A percentile compares a stretch with the other conserved stretches of the same genome.
phyloP scores from a whole-genome alignment of 1,140 invertebrate species.

The Trissolcus basalis region DNA sequence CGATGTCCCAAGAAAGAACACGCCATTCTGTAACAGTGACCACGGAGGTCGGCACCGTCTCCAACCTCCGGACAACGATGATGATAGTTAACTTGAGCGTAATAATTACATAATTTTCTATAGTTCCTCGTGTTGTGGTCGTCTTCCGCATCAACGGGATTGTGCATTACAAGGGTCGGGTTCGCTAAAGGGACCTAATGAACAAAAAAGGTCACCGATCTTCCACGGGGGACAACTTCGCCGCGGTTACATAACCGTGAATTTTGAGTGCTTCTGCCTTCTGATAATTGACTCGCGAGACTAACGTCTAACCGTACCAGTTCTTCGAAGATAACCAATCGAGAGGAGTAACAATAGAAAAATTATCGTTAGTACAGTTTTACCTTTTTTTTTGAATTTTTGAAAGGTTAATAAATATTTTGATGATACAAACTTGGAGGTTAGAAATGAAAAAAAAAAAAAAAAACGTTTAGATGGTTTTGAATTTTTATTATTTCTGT shows the following conservation, averaged over 20 bases:
- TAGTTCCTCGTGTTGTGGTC: slow-evolving; percentile 44
- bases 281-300: too few relatives aligned
- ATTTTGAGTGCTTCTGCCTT: neutral
- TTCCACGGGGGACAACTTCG: neutral
- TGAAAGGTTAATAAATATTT: too few relatives aligned
- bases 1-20: slow-evolving; percentile 32
- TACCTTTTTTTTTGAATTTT: too few relatives aligned
- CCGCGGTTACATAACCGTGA: neutral
- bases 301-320: too few relatives aligned
- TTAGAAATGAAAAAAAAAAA: too few relatives aligned
- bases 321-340: too few relatives aligned
- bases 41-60: slow-evolving; percentile 41
- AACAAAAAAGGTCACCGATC: slow-evolving; percentile 23
- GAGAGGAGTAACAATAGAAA: too few relatives aligned
- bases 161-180: slow-evolving; percentile 61
- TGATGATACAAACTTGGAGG: too few relatives aligned
- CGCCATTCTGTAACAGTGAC: slow-evolving; percentile 56
- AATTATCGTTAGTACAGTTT: too few relatives aligned
- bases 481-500: too few relatives aligned
- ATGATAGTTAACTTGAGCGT: slow-evolving; percentile 68
- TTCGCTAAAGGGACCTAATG: slow-evolving; percentile 21
- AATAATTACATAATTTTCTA: slow-evolving; percentile 73
- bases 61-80: slow-evolving; percentile 58
- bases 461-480: too few relatives aligned
- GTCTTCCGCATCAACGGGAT: slow-evolving; percentile 60